Base-by-base conservation (phyloP, 2,113 vertebrate species). In the Pangasianodon gigas region DNA sequence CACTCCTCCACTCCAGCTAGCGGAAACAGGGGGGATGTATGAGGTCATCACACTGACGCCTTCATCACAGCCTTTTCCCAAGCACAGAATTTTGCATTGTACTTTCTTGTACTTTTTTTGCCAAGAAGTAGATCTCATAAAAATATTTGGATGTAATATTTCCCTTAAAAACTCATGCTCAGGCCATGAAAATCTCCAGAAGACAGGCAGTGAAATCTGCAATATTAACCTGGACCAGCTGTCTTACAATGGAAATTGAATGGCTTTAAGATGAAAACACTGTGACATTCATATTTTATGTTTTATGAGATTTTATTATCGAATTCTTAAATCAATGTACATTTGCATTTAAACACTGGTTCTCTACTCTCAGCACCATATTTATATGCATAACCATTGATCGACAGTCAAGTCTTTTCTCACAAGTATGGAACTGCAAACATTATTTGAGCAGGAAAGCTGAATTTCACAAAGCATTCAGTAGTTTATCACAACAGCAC, bases 41-140 rank as follows among this genome's bases (percentile, higher is more conserved):
- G 89, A 90, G 91, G 84, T 90, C 89, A 90, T 84, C 21, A 51
- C 87, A 24, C 11, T 24, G n/a, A 56, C 56, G 81, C 48, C 52
- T 87, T 89, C 56, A 84, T 82, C 52, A 41, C 65, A 86, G 81
- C 74, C 56, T 86, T 48, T 88, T 87, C 37, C 84, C 89, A 41
- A 77, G 58, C 74, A 62, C 86, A 77, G 81, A 85, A 87, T 74
- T 80, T 80, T 51, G 11, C n/a, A 52, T 80, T 52, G 26, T 51
- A 51, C 4, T 51, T 77, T 26, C 10, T 46, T 13, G 0, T 10
- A 46, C 9, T 21, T 51, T 80, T 62, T 41, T 46, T 86, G 75
- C 80, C 83, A 77, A 77, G 83, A 77, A 86, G 77, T 14, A 69
- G 56, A 48, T 13, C 24, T 75, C 44, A 46, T 89, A n/a, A 77